Conservation (phyloP, 2,888 invertebrate genomes). For the Isoperla grammatica region DNA sequence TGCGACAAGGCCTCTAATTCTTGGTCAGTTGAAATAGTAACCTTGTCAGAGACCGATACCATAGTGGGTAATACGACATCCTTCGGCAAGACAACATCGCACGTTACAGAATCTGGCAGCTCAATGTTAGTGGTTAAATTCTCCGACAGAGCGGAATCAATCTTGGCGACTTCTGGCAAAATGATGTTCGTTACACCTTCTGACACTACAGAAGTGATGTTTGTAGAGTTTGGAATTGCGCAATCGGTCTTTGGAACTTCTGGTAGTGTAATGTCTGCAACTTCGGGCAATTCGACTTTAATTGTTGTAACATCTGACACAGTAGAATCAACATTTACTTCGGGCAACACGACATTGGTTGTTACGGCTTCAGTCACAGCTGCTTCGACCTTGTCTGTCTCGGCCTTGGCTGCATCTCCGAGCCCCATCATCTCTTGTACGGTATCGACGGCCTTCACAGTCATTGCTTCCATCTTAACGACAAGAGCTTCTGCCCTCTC, state of each 20-base stretch:
- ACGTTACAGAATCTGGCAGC: too few species aligned
- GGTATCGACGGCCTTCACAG: background rate
- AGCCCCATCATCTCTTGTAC: background rate
- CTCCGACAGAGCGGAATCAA: too few species aligned
- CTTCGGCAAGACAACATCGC: too few species aligned
- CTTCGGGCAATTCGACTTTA: slow-evolving; percentile 10
- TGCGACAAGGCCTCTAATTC: background rate
- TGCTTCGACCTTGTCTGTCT: slow-evolving; percentile 14
- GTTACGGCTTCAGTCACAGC: slow-evolving; percentile 17
- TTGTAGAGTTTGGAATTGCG: too few species aligned
- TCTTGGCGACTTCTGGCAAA: too few species aligned
- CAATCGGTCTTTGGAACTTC: background rate
- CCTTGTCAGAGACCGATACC: background rate
- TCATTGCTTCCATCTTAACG: background rate
- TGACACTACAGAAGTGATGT: too few species aligned
- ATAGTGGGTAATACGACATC: too few species aligned
- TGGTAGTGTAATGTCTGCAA: background rate
- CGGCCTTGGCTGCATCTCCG: slow-evolving; percentile 12
- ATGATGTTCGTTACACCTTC: too few species aligned
- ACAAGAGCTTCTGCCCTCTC: background rate
- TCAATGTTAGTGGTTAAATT: too few species aligned
- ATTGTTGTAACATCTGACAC: background rate
- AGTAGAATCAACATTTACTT: too few species aligned
- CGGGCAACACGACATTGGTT: slow-evolving; percentile 4
- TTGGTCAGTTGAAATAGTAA: background rate